Conservation (phyloP, 2,113 vertebrate species). For the Theristicus caerulescens region DNA sequence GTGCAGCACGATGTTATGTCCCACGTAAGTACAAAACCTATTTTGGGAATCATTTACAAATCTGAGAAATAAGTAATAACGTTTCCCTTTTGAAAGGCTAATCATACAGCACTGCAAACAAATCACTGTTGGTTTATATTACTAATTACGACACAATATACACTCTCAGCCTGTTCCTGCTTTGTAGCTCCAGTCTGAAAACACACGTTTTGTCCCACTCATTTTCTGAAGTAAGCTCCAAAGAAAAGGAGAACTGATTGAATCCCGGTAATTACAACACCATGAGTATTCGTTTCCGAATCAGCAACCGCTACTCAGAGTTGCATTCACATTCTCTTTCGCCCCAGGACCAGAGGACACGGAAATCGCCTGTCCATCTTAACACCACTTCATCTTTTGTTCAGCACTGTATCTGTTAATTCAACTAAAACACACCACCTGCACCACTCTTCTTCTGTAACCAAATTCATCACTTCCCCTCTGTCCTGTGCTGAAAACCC, state of each 20-base stretch:
- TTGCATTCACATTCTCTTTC: background rate
- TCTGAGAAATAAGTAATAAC: background rate
- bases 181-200: background rate
- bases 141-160: background rate
- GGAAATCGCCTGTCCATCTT: background rate
- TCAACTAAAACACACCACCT: background rate
- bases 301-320: background rate
- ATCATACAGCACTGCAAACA: background rate
- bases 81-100: background rate
- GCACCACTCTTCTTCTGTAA: background rate
- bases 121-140: background rate
- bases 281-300: background rate
- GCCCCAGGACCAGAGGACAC: background rate
- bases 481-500: background rate
- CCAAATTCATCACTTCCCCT: background rate
- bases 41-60: background rate
- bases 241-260: background rate
- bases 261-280: fast-evolving
- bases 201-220: background rate
- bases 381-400: background rate
- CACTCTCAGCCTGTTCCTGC: background rate
- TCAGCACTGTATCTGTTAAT: background rate
- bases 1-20: fast-evolving
- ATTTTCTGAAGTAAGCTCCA: background rate
- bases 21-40: background rate